These are phyloP conservation scores for Ploceus nigricollis DNA, from an alignment of 2,113 vertebrate genomes.

Conservation along the genomic window DNA sequence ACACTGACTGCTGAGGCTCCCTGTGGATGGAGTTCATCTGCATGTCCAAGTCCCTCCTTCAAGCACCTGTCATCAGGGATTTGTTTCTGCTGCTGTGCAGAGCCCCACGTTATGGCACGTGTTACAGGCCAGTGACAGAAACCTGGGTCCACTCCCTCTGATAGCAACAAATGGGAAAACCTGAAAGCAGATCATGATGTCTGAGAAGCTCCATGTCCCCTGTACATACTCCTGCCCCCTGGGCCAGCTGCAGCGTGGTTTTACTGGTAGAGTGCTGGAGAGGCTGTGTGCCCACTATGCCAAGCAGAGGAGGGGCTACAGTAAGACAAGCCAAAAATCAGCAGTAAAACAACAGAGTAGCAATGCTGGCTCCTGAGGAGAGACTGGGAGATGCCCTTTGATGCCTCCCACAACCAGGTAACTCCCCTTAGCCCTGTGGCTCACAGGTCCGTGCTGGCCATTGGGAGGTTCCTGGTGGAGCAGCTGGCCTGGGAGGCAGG, in stretches of 20 bases:
- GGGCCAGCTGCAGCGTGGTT: background rate
- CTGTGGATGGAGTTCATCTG: background rate
- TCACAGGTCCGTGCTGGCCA: constrained; percentile 16
- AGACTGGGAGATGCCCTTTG: background rate
- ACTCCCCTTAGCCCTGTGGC: background rate
- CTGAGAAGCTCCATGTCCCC: background rate
- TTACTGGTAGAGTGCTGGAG: background rate
- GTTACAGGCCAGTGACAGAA: background rate
- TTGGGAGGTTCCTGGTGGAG: background rate
- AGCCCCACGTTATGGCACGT: rapidly evolving
- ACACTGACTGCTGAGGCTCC: background rate
- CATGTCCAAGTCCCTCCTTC: background rate
- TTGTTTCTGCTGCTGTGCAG: background rate
- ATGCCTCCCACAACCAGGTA: rapidly evolving
- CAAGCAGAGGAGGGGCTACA: background rate
- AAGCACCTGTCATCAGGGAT: rapidly evolving
- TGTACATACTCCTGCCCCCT: background rate
- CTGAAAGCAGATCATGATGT: background rate
- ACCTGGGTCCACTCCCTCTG: background rate
- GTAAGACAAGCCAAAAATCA: background rate
- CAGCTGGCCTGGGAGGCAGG: background rate
- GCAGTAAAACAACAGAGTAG: background rate
- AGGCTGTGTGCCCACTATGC: background rate
- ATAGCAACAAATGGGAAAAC: background rate
- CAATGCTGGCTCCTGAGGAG: rapidly evolving